A percentile compares a stretch with the other conserved stretches of the same genome.
These are phyloP conservation scores for Muraenolepis orangiensis DNA, from an alignment of 2,797 vertebrate genomes.

Conservation along the genomic window DNA sequence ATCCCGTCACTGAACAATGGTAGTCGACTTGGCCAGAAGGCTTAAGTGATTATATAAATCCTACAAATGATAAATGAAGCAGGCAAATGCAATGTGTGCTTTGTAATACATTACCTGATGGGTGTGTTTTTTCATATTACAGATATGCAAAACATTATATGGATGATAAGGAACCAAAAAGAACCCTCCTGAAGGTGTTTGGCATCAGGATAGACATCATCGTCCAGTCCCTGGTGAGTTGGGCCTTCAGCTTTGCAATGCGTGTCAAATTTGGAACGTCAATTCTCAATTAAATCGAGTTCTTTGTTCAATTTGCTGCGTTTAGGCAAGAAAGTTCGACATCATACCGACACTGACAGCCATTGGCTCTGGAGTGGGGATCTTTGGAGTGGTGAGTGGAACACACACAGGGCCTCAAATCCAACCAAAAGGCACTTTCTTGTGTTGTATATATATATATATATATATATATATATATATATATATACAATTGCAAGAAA, in stretches of 20 bases:
- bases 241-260: background rate
- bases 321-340: slow-evolving; percentile 92
- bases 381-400: slow-evolving; percentile 93
- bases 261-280: background rate
- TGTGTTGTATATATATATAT: too few species aligned
- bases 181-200: slow-evolving; percentile 91
- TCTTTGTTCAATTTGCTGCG: slow-evolving; percentile 11
- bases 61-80: background rate
- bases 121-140: slow-evolving; percentile 24
- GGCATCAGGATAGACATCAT: slow-evolving; percentile 90
- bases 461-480: too few species aligned
- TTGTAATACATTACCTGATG: background rate
- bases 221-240: slow-evolving; percentile 84
- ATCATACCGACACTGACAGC: slow-evolving; percentile 96
- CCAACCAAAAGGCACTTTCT: background rate
- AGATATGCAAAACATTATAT: slow-evolving; percentile 88
- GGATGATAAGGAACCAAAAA: slow-evolving; percentile 70
- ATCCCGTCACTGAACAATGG: too few species aligned
- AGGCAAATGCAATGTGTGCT: too few species aligned
- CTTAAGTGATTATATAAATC: background rate
- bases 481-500: too few species aligned
- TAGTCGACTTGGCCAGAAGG: too few species aligned
- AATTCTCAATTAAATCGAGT: background rate
- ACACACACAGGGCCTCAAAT: too few species aligned
- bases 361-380: slow-evolving; percentile 95